A percentile compares a stretch with the other conserved stretches of the same genome.
Conservation (phyloP, 2,113 vertebrate genomes). For the Neoarius graeffei region DNA sequence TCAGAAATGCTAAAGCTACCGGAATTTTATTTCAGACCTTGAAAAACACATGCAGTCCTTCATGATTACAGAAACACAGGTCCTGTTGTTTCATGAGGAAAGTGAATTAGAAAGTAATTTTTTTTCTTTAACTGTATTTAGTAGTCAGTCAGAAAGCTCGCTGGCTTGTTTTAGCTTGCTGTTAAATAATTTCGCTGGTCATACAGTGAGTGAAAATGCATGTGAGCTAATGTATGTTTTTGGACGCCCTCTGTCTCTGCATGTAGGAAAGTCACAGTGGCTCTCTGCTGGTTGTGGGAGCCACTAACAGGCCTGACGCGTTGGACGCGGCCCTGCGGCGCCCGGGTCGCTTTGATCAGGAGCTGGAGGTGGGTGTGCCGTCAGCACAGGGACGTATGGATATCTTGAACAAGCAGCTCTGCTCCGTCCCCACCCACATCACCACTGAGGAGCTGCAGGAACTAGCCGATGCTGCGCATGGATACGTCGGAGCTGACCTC, state of each 20-base stretch:
- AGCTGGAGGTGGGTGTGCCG: slow-evolving; percentile 93
- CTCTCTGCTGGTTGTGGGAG: slow-evolving; percentile 89
- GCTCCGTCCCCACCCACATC: slow-evolving; percentile 73
- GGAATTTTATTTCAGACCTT: background rate
- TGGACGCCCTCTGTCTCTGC: background rate
- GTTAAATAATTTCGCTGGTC: background rate
- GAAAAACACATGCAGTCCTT: background rate
- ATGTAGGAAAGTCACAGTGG: slow-evolving; percentile 85
- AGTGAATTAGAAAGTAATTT: background rate
- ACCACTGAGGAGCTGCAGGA: slow-evolving; percentile 71
- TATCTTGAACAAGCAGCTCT: slow-evolving; percentile 84
- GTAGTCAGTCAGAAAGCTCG: background rate
- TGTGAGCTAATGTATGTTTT: background rate
- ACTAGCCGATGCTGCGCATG: slow-evolving; percentile 82
- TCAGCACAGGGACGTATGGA: slow-evolving; percentile 81
- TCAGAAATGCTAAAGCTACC: background rate
- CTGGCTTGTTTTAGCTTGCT: background rate
- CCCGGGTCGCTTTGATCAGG: slow-evolving; percentile 92
- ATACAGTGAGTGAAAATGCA: background rate
- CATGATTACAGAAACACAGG: too few species aligned
- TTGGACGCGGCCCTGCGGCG: slow-evolving; percentile 89
- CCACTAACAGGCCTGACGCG: slow-evolving; percentile 91
- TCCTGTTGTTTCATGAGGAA: background rate
- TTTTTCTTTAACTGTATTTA: background rate
- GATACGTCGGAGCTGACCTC: slow-evolving; percentile 93